Conservation (phyloP, 2,888 invertebrate species). For the Psylliodes chrysocephalus region DNA sequence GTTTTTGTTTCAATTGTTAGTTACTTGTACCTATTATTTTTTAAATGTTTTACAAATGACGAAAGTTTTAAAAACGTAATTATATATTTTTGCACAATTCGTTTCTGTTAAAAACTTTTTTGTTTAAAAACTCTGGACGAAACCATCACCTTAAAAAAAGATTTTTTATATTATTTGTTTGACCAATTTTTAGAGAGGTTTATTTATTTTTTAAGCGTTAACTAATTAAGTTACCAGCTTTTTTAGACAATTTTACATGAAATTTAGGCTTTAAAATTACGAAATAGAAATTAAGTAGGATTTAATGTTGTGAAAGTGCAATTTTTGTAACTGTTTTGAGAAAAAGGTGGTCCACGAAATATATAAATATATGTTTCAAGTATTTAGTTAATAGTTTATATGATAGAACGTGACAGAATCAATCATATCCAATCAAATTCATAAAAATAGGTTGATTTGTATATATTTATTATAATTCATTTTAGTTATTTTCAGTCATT, state of each 20-base stretch:
- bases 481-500: no score
- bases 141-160: constrained; percentile 17
- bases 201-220: constrained; percentile 44
- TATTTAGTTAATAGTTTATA: neutral
- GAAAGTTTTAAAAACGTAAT: no score
- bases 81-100: no score
- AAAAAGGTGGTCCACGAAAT: constrained; percentile 19
- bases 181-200: constrained; percentile 40
- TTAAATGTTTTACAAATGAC: no score
- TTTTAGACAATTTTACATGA: constrained; percentile 53
- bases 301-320: constrained; percentile 46
- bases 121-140: neutral
- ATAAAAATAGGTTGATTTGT: neutral
- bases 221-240: constrained; percentile 52
- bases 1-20: no score
- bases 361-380: constrained; percentile 7
- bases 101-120: no score
- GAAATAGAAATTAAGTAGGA: constrained; percentile 16
- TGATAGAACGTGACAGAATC: neutral
- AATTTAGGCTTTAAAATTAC: constrained; percentile 42
- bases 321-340: constrained; percentile 37
- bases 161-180: constrained; percentile 33
- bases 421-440: constrained; percentile 3
- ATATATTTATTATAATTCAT: neutral
- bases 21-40: no score